Percentiles rank a stretch among this genome's conserved stretches.
phyloP scores from a whole-genome alignment of 2,797 vertebrate species.

The Macroramphosus scolopax region DNA sequence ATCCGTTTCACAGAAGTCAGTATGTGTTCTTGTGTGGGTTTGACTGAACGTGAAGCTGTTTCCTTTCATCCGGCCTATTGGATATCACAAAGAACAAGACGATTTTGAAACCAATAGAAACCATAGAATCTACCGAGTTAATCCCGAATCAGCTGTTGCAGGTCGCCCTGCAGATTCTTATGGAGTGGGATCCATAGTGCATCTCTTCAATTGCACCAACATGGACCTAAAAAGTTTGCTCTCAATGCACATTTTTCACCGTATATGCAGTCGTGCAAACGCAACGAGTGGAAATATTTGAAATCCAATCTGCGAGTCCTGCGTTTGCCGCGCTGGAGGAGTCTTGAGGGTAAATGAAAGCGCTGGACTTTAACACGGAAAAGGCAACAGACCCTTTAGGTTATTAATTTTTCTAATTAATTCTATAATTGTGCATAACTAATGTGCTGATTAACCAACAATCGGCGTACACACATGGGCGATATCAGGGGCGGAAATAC shows the following conservation, averaged over 20 bases:
- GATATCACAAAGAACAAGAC: too few species aligned
- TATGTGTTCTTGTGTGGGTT: conserved; percentile 5
- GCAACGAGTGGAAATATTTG: too few species aligned
- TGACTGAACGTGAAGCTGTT: conserved; percentile 6
- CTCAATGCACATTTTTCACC: too few species aligned
- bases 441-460: conserved; percentile 39
- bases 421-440: conserved; percentile 44
- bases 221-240: too few species aligned
- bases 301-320: too few species aligned
- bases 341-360: conserved; percentile 18
- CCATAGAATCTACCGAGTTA: too few species aligned
- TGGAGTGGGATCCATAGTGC: too few species aligned
- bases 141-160: too few species aligned
- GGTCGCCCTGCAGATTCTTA: too few species aligned
- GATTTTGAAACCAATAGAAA: too few species aligned
- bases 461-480: conserved; percentile 18
- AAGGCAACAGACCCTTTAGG: conserved; percentile 21
- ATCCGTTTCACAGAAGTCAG: conserved; percentile 7
- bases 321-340: not conserved
- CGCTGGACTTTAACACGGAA: conserved; percentile 34
- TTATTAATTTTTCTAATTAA: conserved; percentile 63
- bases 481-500: conserved; percentile 21
- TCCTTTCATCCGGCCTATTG: conserved; percentile 2
- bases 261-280: too few species aligned
- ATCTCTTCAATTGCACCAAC: too few species aligned